Conservation (phyloP, 1,140 invertebrate genomes). For the Calliphora vicina region DNA sequence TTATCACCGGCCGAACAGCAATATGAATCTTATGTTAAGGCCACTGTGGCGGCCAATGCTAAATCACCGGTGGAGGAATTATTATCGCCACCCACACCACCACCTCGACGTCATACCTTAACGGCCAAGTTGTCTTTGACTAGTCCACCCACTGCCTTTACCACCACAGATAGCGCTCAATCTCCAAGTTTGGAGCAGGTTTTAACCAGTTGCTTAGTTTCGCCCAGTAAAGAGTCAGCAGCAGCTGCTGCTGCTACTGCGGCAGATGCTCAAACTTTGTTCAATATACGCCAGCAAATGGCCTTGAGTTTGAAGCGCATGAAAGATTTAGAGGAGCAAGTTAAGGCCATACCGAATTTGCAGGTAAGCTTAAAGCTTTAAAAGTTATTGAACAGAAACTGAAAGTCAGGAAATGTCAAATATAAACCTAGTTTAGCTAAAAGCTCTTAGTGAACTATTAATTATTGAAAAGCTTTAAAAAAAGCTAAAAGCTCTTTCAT, state of each 20-base stretch:
- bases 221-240: not conserved
- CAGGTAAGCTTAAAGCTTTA: constrained; percentile 67
- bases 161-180: constrained; percentile 45
- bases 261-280: constrained; percentile 54
- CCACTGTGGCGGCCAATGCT: constrained; percentile 59
- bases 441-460: no score
- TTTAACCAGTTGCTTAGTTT: not conserved
- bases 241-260: constrained; percentile 36
- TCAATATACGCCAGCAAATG: constrained; percentile 67
- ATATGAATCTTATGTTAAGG: constrained; percentile 60
- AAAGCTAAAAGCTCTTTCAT: no score
- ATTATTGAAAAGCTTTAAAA: no score
- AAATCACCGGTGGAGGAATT: constrained; percentile 57
- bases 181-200: not conserved
- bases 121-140: constrained; percentile 39
- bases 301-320: constrained; percentile 78
- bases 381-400: not conserved
- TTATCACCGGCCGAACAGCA: constrained; percentile 57
- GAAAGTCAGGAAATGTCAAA: no score
- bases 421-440: no score
- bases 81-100: constrained; percentile 47
- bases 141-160: constrained; percentile 42
- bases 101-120: constrained; percentile 50
- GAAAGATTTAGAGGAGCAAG: constrained; percentile 83
- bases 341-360: constrained; percentile 82